Conservation (phyloP, 2,888 invertebrate genomes). For the Trilocha varians region DNA sequence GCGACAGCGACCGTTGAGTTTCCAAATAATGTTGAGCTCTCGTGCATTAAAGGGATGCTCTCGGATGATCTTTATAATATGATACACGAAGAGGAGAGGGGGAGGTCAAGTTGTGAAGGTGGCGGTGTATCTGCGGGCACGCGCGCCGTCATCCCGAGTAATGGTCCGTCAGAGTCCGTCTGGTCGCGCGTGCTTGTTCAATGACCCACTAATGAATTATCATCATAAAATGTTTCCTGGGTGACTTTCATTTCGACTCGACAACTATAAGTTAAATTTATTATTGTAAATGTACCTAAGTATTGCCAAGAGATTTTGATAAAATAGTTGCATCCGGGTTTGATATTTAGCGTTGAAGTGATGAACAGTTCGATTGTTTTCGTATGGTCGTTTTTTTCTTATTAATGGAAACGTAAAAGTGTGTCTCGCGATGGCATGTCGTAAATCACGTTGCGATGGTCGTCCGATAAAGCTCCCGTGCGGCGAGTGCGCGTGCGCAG, state of each 20-base stretch:
- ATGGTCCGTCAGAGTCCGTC: slow-evolving; percentile 51
- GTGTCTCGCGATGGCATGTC: slow-evolving; percentile 44
- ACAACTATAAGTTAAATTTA: neutral
- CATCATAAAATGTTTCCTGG: slow-evolving; percentile 55
- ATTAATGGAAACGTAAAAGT: slow-evolving; percentile 30
- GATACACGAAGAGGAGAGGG: slow-evolving; percentile 21
- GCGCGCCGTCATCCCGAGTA: slow-evolving; percentile 67
- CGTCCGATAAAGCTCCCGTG: slow-evolving; percentile 52
- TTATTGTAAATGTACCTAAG: neutral
- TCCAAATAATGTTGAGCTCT: slow-evolving; percentile 50
- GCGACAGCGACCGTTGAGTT: slow-evolving; percentile 58
- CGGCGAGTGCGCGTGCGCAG: slow-evolving; percentile 25
- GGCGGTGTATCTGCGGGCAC: slow-evolving; percentile 44
- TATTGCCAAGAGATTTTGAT: neutral
- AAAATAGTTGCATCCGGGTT: neutral
- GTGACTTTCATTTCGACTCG: slow-evolving; percentile 43
- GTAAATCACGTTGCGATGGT: slow-evolving; percentile 60
- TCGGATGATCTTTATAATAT: slow-evolving; percentile 16
- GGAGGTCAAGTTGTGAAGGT: slow-evolving; percentile 23
- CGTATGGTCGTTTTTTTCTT: slow-evolving; percentile 15
- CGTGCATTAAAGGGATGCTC: slow-evolving; percentile 27
- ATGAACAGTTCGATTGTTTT: neutral
- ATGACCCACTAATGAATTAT: slow-evolving; percentile 63
- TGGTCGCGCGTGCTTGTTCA: slow-evolving; percentile 43
- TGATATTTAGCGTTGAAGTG: neutral